Evolutionary conservation across 2,113 vertebrate species (phyloP).

Genomic region (Thunnus thynnus): DNA sequence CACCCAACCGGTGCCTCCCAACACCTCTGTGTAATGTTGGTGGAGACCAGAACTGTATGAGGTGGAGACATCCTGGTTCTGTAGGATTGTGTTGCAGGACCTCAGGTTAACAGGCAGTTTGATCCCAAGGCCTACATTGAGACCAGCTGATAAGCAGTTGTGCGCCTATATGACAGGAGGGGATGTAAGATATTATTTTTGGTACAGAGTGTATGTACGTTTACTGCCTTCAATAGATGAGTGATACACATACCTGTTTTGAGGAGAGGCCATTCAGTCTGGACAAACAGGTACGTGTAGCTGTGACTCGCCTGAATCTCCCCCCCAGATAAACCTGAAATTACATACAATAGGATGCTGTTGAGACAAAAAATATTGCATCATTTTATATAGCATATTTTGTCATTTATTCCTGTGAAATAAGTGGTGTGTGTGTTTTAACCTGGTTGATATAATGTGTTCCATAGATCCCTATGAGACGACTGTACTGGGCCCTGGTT

Average conservation of each 20-base stretch:
- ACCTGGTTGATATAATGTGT: too few species aligned
- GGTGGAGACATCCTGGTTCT: background rate
- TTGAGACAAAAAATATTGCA: too few species aligned
- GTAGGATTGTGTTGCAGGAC: background rate
- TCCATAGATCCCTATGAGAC: too few species aligned
- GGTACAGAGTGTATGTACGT: too few species aligned
- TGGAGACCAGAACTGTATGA: background rate
- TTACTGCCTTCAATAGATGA: background rate
- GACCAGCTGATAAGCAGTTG: constrained; percentile 67
- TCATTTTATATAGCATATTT: too few species aligned
- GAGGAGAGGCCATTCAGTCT: constrained; percentile 51
- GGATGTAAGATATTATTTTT: background rate
- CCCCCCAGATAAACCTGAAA: constrained; percentile 70
- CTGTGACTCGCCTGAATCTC: constrained; percentile 43
- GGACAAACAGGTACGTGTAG: constrained; percentile 66
- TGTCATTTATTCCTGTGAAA: too few species aligned
- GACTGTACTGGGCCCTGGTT: too few species aligned
- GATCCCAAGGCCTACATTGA: constrained; percentile 37
- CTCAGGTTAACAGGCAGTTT: too few species aligned
- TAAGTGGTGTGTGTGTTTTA: too few species aligned
- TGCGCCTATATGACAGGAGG: constrained; percentile 38
- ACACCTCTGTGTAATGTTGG: constrained; percentile 23
- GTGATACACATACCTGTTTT: constrained; percentile 33
- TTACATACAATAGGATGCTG: background rate
- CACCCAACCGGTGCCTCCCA: background rate